Conservation (phyloP, 2,888 invertebrate species). For the Lycia hirtaria region DNA sequence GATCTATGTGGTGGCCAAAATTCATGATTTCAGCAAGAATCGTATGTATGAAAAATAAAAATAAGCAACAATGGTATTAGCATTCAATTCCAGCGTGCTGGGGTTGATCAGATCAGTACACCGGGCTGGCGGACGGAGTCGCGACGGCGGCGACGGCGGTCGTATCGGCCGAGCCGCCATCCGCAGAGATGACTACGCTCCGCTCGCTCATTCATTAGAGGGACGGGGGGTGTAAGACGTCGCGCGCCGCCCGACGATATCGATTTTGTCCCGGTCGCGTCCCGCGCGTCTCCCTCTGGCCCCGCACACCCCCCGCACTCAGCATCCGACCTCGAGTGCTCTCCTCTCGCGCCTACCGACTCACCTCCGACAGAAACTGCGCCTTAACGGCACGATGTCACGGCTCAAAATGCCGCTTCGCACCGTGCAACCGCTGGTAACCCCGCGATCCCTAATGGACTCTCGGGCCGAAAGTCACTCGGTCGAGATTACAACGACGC, state of each 20-base stretch:
- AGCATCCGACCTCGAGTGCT: slow-evolving; percentile 85
- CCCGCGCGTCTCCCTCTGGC: slow-evolving; percentile 62
- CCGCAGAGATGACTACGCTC: slow-evolving; percentile 82
- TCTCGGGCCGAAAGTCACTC: slow-evolving; percentile 80
- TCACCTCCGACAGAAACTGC: slow-evolving; percentile 82
- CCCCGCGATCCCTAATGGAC: slow-evolving; percentile 77
- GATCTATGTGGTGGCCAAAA: no score
- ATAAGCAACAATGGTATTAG: neutral
- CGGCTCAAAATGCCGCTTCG: slow-evolving; percentile 78
- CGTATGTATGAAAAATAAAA: slow-evolving; percentile 5
- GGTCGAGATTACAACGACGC: slow-evolving; percentile 81
- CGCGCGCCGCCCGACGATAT: slow-evolving; percentile 84
- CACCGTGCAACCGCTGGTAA: slow-evolving; percentile 56
- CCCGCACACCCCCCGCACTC: slow-evolving; percentile 76
- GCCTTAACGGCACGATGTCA: slow-evolving; percentile 79
- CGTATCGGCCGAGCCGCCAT: slow-evolving; percentile 73
- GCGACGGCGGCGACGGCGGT: slow-evolving; percentile 59
- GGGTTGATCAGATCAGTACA: slow-evolving; percentile 45
- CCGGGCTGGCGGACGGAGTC: slow-evolving; percentile 55
- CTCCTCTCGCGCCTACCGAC: slow-evolving; percentile 82
- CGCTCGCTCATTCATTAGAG: slow-evolving; percentile 84
- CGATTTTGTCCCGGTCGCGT: slow-evolving; percentile 81
- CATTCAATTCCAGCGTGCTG: neutral
- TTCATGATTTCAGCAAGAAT: no score
- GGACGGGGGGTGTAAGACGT: slow-evolving; percentile 78